These are phyloP conservation scores for Saguinus imperator DNA, from an alignment of 2,113 vertebrate genomes.

Conservation along the genomic window DNA sequence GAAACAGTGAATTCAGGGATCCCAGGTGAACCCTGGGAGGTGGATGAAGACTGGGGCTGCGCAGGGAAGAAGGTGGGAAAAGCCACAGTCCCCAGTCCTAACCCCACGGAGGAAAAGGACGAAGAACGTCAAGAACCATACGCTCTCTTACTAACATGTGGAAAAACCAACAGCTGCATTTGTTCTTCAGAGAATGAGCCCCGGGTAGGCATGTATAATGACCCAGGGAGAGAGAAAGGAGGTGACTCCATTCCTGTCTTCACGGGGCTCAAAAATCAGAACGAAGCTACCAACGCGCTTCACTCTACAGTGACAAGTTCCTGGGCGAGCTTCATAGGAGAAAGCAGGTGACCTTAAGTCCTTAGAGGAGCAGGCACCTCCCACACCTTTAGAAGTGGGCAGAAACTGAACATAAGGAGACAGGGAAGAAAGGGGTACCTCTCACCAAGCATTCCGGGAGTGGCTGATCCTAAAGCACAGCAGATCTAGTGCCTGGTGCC, in stretches of 20 bases:
- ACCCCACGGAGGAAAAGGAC: background rate
- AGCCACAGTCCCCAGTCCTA: too few relatives aligned
- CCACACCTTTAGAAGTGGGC: accelerated
- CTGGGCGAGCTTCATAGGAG: background rate
- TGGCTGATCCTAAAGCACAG: background rate
- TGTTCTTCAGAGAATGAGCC: background rate
- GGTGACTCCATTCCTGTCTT: too few relatives aligned
- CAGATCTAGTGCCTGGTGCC: background rate
- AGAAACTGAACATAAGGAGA: background rate
- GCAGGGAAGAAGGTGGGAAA: background rate
- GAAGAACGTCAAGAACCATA: accelerated
- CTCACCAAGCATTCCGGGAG: too few relatives aligned
- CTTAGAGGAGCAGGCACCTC: background rate
- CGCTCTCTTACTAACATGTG: accelerated
- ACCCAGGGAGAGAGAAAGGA: background rate
- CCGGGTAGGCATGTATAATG: accelerated
- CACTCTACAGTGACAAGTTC: background rate
- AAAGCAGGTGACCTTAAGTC: too few relatives aligned
- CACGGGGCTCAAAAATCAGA: background rate
- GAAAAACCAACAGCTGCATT: background rate
- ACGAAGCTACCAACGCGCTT: background rate
- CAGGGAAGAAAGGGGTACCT: background rate
- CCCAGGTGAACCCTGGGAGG: accelerated
- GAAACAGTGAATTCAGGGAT: accelerated
- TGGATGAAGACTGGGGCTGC: accelerated